phyloP scores from a whole-genome alignment of 2,888 invertebrate genomes.

The Anticlea derivata region DNA sequence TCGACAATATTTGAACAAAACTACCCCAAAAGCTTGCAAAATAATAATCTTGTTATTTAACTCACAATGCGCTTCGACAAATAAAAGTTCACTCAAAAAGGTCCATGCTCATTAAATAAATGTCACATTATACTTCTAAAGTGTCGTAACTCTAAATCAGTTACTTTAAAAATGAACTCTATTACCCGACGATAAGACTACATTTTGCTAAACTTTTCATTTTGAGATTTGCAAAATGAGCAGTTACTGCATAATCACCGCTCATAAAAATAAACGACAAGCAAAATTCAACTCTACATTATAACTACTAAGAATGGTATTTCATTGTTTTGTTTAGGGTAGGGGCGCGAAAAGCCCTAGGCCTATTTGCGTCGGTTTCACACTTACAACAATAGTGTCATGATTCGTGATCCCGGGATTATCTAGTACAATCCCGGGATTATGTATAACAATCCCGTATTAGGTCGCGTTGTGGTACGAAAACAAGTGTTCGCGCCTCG shows the following conservation, averaged over 20 bases:
- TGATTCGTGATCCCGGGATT: constrained; percentile 82
- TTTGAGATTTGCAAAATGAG: constrained; percentile 48
- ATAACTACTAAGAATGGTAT: constrained; percentile 17
- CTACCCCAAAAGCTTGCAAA: constrained; percentile 49
- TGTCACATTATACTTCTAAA: constrained; percentile 32
- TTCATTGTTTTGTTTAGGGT: constrained; percentile 28
- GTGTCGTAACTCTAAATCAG: constrained; percentile 26
- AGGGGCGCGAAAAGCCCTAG: constrained; percentile 53
- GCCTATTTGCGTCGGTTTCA: constrained; percentile 84
- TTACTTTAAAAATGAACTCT: constrained; percentile 35
- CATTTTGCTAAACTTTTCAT: constrained; percentile 7
- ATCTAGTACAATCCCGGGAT: constrained; percentile 71
- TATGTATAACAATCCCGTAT: constrained; percentile 45
- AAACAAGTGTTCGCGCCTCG: constrained; percentile 74
- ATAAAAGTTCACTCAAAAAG: constrained; percentile 67
- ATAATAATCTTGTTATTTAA: constrained; percentile 74
- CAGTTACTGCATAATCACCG: constrained; percentile 50
- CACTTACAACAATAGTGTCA: constrained; percentile 84
- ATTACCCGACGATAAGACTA: rapidly evolving
- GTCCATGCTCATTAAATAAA: constrained; percentile 49
- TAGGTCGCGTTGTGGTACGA: constrained; percentile 74
- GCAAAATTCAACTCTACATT: constrained; percentile 28
- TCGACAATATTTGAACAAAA: constrained; percentile 68
- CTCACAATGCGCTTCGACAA: constrained; percentile 61
- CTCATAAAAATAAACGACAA: constrained; percentile 20